Evolutionary conservation across 1,140 invertebrate species (phyloP), one percentile per base, ranked within the genome.

Genomic region (Cherax quadricarinatus): DNA sequence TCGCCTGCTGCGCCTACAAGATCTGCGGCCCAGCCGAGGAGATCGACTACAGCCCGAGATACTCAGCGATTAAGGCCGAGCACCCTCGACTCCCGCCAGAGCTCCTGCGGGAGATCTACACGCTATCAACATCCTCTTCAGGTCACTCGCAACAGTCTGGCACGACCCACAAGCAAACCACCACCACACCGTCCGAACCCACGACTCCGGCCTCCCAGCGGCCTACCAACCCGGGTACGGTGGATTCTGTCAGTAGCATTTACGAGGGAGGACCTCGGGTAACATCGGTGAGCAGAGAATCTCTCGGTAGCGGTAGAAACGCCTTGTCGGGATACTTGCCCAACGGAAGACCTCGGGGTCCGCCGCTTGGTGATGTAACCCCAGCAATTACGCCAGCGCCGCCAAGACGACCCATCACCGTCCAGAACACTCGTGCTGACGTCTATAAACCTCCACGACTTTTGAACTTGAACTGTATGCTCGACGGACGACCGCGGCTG

Each of bases 1-100:
- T 91, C n/a, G 90, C 90, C 84, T 91, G 90, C 78, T 91, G 90
- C 73, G 90, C 90, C 30, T 91, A 91, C 84, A 86, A 91, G 78
- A 91, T 91, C 84, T 91, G 90, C 18, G 90, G 90, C 10, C 90
- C 90, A 18, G 90, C 90, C 48, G 83, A 91, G 84, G 90, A 91
- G 78, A 66, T 86, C 57, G 90, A 91, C 85, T 91, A 85, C 82
- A 60, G 66, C 21, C 53, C 53, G 12, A 75, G 90, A 7, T 91
- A 91, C 62, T 80, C 82, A 18, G 66, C 30, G 57, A 51, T 91
- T 57, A 91, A 91, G 84, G 73, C 16, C 30, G 78, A 85, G 0
- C 57, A 75, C 6, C 57, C 90, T 12, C 90, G 84, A 24, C 60
- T 91, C 12, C 83, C 90, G 10, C 90, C 90, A 41, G 90, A 91